These are phyloP conservation scores for Hystrix cristata DNA, from an alignment of 2,113 vertebrate species.

Conservation along the genomic window DNA sequence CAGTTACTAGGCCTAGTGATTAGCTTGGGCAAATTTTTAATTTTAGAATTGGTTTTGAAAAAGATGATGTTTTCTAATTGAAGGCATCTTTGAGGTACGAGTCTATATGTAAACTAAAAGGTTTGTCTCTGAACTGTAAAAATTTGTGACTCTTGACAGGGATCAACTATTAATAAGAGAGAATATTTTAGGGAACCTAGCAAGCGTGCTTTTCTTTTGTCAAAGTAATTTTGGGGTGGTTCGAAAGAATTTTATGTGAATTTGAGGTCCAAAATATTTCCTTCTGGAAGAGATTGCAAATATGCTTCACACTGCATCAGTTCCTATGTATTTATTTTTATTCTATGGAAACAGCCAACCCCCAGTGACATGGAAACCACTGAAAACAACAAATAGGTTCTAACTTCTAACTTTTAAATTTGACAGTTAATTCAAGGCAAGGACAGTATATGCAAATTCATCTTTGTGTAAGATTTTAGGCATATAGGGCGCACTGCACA, in stretches of 20 bases:
- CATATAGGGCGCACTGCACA: neutral
- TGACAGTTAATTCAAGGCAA: neutral
- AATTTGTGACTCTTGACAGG: neutral
- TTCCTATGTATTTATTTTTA: neutral
- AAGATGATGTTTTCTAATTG: conserved; percentile 9
- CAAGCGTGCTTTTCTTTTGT: neutral
- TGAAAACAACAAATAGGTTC: neutral
- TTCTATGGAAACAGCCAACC: neutral
- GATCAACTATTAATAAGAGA: neutral
- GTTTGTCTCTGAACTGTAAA: neutral
- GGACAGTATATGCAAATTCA: neutral
- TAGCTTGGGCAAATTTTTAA: neutral
- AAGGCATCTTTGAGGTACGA: neutral
- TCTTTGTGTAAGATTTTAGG: conserved; percentile 32
- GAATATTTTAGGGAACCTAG: neutral
- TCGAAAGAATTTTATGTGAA: neutral
- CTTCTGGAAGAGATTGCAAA: neutral
- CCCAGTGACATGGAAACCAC: neutral
- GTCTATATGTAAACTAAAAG: neutral
- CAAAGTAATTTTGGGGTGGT: neutral
- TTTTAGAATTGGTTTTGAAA: conserved; percentile 25
- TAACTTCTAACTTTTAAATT: neutral
- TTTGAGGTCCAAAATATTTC: neutral
- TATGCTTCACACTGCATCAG: neutral
- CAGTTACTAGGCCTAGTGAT: neutral